Evolutionary conservation across 2,888 invertebrate species (phyloP).

Genomic region (Leistus spinibarbis): DNA sequence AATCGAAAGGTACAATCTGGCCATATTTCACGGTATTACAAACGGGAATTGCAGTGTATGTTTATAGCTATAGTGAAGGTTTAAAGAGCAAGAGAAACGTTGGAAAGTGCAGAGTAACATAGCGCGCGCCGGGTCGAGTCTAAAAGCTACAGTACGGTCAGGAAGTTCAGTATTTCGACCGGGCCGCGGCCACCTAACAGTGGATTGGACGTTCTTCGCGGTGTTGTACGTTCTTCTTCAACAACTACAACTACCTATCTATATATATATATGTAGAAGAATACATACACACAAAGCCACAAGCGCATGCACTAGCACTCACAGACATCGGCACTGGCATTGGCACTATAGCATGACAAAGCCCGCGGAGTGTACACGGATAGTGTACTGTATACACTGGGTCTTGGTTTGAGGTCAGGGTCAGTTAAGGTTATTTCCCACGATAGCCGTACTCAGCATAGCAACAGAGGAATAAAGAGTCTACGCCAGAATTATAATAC

Average conservation of each 20-base stretch:
- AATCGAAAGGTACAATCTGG: not conserved
- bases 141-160: conserved; percentile 19
- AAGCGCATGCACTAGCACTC: conserved; percentile 12
- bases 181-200: conserved; percentile 28
- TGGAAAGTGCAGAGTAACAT: not conserved
- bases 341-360: conserved; percentile 22
- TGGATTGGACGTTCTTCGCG: conserved; percentile 34
- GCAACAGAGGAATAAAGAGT: conserved; percentile 53
- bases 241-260: not conserved
- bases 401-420: conserved; percentile 57
- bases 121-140: not conserved
- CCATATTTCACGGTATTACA: not conserved
- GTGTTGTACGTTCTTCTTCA: conserved; percentile 4
- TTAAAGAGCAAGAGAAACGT: not conserved
- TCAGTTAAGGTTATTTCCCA: conserved; percentile 60
- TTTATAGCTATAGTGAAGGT: not conserved
- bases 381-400: conserved; percentile 40
- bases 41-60: not conserved
- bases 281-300: not conserved
- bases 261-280: not conserved
- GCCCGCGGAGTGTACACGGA: conserved; percentile 23
- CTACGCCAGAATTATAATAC: conserved; percentile 52
- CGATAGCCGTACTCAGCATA: conserved; percentile 57
- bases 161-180: conserved; percentile 39
- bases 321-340: conserved; percentile 16